Percentiles rank a stretch among this genome's conserved stretches.
These are phyloP conservation scores for Metridium senile DNA, from an alignment of 92 coral and sea anemone species.

Conservation along the genomic window DNA sequence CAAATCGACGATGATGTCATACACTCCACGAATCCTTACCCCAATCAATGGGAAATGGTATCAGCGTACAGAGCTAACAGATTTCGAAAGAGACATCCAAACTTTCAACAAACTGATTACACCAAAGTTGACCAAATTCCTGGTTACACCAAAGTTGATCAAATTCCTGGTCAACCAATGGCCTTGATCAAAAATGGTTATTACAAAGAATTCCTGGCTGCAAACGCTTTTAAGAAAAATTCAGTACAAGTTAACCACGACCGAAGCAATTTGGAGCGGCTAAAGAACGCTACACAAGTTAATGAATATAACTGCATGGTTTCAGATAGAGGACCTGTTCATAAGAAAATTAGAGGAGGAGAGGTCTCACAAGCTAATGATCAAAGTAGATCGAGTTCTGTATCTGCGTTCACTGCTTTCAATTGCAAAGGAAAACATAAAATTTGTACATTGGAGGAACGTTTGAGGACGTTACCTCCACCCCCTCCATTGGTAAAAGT, in stretches of 20 bases:
- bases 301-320: too few relatives aligned
- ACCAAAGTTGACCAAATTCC: not conserved
- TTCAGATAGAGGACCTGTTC: not conserved
- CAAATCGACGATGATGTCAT: not conserved
- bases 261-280: not conserved
- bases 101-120: not conserved
- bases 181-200: not conserved
- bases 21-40: not conserved
- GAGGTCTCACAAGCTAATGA: too few relatives aligned
- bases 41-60: not conserved
- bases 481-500: constrained; percentile 41
- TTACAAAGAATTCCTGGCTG: constrained; percentile 13
- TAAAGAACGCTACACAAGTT: not conserved
- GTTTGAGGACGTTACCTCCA: constrained; percentile 23
- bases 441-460: constrained; percentile 1
- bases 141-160: not conserved
- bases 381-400: too few relatives aligned
- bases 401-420: too few relatives aligned
- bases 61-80: not conserved
- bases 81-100: not conserved
- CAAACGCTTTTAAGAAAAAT: not conserved
- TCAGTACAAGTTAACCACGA: not conserved
- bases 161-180: constrained; percentile 7
- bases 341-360: not conserved
- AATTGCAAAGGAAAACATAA: constrained; percentile 2